Percentiles rank a stretch among this genome's conserved stretches.
Conservation (phyloP, 35 echinoderm and acorn worm species). For the Diadema setosum region DNA sequence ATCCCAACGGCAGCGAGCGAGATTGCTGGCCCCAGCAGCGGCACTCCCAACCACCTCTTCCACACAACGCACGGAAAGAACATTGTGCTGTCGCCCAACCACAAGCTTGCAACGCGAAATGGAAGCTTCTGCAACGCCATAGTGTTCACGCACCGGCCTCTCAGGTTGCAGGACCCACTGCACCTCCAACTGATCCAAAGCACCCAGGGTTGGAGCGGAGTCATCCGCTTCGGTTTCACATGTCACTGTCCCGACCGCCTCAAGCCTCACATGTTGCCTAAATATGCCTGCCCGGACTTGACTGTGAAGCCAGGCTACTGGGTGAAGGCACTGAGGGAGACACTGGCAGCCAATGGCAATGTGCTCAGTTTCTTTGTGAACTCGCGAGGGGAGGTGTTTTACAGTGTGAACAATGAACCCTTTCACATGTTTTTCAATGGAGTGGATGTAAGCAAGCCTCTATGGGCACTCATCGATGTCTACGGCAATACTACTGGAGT, state of each 20-base stretch:
- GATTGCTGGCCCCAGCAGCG: neutral
- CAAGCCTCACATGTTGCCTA: slow-evolving; percentile 39
- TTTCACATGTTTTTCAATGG: slow-evolving; percentile 87
- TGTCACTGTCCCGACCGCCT: slow-evolving; percentile 58
- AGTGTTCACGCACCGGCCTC: slow-evolving; percentile 74
- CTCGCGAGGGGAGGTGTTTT: slow-evolving; percentile 67
- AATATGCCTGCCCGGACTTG: slow-evolving; percentile 96
- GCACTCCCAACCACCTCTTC: slow-evolving; percentile 41
- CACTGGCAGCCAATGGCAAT: slow-evolving; percentile 59
- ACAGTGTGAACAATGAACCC: slow-evolving; percentile 61
- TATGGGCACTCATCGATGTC: slow-evolving; percentile 95
- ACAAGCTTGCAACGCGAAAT: slow-evolving; percentile 35
- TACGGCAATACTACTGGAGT: slow-evolving; percentile 98
- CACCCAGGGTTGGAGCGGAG: slow-evolving; percentile 88
- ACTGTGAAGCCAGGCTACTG: slow-evolving; percentile 87
- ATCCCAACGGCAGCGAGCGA: neutral
- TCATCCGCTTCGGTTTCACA: slow-evolving; percentile 90
- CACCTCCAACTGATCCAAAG: slow-evolving; percentile 70
- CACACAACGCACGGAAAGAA: slow-evolving; percentile 84
- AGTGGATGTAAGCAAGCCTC: slow-evolving; percentile 67
- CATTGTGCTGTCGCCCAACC: slow-evolving; percentile 70
- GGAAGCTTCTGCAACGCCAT: slow-evolving; percentile 98
- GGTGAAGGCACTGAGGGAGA: slow-evolving; percentile 94
- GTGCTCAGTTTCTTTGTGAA: slow-evolving; percentile 80
- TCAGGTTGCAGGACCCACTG: slow-evolving; percentile 48